A percentile compares a stretch with the other conserved stretches of the same genome.
Evolutionary conservation across 2,797 vertebrate species (phyloP).

Genomic region (Microcaecilia unicolor): DNA sequence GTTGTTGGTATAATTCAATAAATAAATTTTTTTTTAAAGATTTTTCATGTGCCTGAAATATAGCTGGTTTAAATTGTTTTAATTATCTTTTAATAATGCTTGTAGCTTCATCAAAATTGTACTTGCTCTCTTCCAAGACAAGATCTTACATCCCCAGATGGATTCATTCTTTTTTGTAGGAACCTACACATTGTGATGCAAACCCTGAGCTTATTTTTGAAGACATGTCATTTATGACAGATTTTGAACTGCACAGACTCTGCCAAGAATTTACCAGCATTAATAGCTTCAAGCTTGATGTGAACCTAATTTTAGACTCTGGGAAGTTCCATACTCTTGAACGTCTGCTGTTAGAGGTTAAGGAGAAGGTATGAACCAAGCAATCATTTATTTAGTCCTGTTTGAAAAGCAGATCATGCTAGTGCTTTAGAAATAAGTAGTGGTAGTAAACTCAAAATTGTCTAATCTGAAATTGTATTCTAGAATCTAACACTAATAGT

Average conservation of each 20-base stretch:
- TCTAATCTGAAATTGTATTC: too few relatives aligned
- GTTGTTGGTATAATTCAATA: too few relatives aligned
- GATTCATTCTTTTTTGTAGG: constrained; percentile 49
- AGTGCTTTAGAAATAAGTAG: too few relatives aligned
- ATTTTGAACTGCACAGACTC: constrained; percentile 88
- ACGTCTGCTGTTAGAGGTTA: constrained; percentile 64
- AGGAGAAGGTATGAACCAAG: constrained; percentile 59
- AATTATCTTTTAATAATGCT: too few relatives aligned
- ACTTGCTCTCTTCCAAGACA: neutral
- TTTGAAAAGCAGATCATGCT: too few relatives aligned
- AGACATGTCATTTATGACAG: constrained; percentile 97
- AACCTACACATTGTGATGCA: constrained; percentile 84
- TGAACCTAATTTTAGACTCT: constrained; percentile 75
- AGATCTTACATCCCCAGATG: neutral
- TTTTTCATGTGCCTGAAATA: too few relatives aligned
- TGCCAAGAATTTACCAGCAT: constrained; percentile 80
- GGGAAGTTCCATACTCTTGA: constrained; percentile 82
- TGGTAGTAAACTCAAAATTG: too few relatives aligned
- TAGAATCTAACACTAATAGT: too few relatives aligned
- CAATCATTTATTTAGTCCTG: too few relatives aligned
- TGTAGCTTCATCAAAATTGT: neutral
- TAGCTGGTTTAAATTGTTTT: too few relatives aligned
- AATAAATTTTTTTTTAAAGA: too few relatives aligned
- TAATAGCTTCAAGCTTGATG: constrained; percentile 69
- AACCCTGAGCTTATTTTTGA: constrained; percentile 84